A percentile compares a stretch with the other conserved stretches of the same genome.
Evolutionary conservation across 2,797 vertebrate species (phyloP).

Genomic region (Falco rusticolus): DNA sequence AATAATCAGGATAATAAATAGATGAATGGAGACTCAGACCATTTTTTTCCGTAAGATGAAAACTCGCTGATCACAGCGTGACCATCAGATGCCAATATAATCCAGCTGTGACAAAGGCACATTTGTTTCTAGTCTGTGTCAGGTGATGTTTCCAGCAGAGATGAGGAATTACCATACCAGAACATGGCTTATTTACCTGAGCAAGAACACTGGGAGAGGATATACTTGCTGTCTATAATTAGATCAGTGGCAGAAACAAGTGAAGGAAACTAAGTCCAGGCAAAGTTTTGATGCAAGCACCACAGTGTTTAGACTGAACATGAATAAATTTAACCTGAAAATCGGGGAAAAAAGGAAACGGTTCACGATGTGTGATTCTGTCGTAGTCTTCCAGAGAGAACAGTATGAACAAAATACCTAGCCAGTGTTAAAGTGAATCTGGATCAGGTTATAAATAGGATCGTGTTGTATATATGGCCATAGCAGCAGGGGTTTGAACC

Average conservation of each 20-base stretch:
- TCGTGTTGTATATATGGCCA: background rate
- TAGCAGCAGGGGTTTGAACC: background rate
- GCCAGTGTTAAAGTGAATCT: background rate
- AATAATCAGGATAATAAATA: constrained; percentile 16
- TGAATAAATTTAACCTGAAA: background rate
- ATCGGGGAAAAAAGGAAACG: background rate
- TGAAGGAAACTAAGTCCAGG: background rate
- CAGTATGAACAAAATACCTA: background rate
- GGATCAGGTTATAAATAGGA: background rate
- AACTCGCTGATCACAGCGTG: constrained; percentile 25
- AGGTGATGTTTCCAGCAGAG: constrained; percentile 31
- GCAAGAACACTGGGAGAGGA: background rate
- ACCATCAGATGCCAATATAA: background rate
- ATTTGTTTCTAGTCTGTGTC: constrained; percentile 12
- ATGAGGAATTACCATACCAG: constrained; percentile 8
- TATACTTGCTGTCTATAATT: background rate
- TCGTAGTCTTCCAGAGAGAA: background rate
- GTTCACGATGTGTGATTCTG: background rate
- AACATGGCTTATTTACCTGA: background rate
- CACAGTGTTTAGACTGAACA: background rate
- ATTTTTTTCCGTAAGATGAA: background rate
- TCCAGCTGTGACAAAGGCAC: constrained; percentile 44
- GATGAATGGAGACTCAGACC: background rate
- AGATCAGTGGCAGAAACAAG: background rate
- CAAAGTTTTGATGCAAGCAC: background rate